Evolutionary conservation across 92 coral and sea anemone species (phyloP), one percentile per base, ranked within the genome.

Genomic region (Porites rus): DNA sequence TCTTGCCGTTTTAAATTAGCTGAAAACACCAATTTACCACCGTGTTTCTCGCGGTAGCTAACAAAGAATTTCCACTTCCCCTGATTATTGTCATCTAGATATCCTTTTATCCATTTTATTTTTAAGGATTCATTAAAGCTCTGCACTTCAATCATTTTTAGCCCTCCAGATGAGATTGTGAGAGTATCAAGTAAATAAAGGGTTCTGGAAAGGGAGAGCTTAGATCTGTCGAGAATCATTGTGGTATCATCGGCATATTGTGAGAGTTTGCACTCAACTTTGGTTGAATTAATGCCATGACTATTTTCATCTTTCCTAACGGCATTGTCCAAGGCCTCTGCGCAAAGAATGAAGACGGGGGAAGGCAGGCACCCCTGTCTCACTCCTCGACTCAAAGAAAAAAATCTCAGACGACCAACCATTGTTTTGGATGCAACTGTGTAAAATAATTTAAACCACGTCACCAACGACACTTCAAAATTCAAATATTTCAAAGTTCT

Each of bases 111-210:
- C 72, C 72, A 67, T 19, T 67, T n/a, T 0, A 67, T n/a, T 67
- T 24, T 67, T 67, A 19, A 67, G 11, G 72, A n/a, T n/a, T 19
- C 8, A 67, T 67, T 67, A 13, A 6, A 67, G 72, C 72, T 67
- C 10, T 67, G 12, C 7, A 67, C 6, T 3, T 19, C 46, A 8
- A n/a, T 67, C 74, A 69, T 69, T 69, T 69, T 38, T 25, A 69
- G 74, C 50, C 74, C 74, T 69, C 74, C 21, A 53, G 86, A 81
- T 2, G 28, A n/a, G 65, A 3, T 7, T 19, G 62, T 69, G 22
- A 69, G 69, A 18, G 28, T 60, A 51, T 69, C 66, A 0, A 69
- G 76, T 69, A 81, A 19, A 54, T 50, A 8, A 10, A 75, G 79
- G 46, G 46, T 38, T 38, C 46, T 38, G 46, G 46, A 2, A 38